Evolutionary conservation across 2,888 invertebrate species (phyloP), one percentile per base, ranked within the genome.

Genomic region (Cloeon dipterum): DNA sequence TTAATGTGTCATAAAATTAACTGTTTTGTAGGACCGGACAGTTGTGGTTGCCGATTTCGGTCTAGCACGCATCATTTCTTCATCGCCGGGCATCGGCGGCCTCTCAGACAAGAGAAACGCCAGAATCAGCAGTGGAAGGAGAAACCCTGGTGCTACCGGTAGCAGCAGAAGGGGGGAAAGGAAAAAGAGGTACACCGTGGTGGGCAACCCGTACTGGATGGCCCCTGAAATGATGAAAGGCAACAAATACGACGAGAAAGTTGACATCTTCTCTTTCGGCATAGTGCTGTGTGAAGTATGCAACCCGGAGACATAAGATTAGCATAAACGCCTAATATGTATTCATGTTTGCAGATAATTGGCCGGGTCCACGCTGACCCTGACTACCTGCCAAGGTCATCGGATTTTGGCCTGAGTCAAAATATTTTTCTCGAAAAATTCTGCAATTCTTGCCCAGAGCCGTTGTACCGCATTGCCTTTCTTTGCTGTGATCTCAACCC

Each of bases 191-290:
- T 91, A 91, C 55, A 93, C 91, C 0, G 89, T 93, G 20, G 93
- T 93, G 0, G 93, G 93, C 2, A 91, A 88, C 63, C 91, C 93
- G 1, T 93, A 89, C 57, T 93, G 91, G 89, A 93, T 93, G 93
- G 93, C 93, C 1, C 93, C 93, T 1, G 93, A 93, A 58, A 93
- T 93, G 93, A 85, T 93, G 83, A 86, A 82, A 54, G 89, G 89
- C 16, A 81, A 85, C 49, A 81, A 82, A 44, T 93, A 93, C 54
- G 91, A 93, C 51, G 91, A 93, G 54, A 88, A 88, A 56, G 93
- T 93, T 1, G 93, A 93, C 51, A 77, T 93, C 42, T 93, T 93
- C 58, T 89, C 89, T 19, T 93, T 85, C 57, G 93, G 93, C 21
- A 91, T 93, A 44, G 78, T 93, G 41, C 61, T 91, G 3, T 93